These are phyloP conservation scores for Trichonephila clavipes DNA, from an alignment of 1,140 invertebrate species.

Conservation along the genomic window DNA sequence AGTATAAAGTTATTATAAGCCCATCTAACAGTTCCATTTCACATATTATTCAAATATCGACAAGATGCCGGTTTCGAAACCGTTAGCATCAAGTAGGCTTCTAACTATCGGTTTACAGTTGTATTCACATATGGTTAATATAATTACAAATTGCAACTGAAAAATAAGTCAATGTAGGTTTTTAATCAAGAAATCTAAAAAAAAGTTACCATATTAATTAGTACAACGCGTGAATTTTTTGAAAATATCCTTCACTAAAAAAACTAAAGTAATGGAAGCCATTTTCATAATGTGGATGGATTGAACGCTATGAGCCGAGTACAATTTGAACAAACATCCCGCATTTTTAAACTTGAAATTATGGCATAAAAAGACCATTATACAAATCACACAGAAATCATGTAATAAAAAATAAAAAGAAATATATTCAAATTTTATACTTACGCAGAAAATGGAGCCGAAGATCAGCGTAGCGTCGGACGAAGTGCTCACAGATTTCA, in stretches of 20 bases:
- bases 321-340: not conserved
- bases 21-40: not conserved
- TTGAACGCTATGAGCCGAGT: not conserved
- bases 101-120: not conserved
- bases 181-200: not conserved
- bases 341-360: not conserved
- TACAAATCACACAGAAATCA: not conserved
- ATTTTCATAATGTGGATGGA: slow-evolving; percentile 10
- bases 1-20: not conserved
- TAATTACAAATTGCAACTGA: not conserved
- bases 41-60: slow-evolving; percentile 9
- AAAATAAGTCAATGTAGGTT: not conserved
- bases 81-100: not conserved
- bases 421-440: not conserved
- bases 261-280: not conserved
- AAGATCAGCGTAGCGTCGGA: not conserved
- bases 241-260: not conserved
- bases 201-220: not conserved
- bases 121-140: not conserved
- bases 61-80: slow-evolving; percentile 46
- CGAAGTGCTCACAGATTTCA: not conserved
- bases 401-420: not conserved
- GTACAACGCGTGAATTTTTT: not conserved
- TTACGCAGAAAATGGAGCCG: not conserved
- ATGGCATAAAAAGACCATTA: not conserved